Evolutionary conservation across 2,888 invertebrate species (phyloP).

Genomic region (Polyommatus iphigenia): DNA sequence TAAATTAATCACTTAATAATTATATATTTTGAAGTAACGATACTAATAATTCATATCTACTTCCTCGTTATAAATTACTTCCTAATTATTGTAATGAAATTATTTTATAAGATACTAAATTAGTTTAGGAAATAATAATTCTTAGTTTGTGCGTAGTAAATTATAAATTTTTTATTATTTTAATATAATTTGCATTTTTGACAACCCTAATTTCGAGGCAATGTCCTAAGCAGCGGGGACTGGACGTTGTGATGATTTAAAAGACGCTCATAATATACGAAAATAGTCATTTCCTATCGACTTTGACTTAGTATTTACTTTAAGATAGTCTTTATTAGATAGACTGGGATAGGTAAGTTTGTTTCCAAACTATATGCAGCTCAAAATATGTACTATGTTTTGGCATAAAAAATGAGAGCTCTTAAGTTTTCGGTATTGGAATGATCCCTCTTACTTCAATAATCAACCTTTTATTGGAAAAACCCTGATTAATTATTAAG

Average conservation of each 20-base stretch:
- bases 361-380: not conserved
- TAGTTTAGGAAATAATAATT: slow-evolving; percentile 15
- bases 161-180: not conserved
- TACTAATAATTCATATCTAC: not conserved
- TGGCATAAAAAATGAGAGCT: too few species aligned
- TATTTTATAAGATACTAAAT: slow-evolving; percentile 12
- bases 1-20: not conserved
- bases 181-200: slow-evolving; percentile 29
- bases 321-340: not conserved
- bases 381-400: not conserved
- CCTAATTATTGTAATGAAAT: slow-evolving; percentile 12
- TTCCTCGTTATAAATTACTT: slow-evolving; percentile 13
- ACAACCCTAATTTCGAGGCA: slow-evolving; percentile 53
- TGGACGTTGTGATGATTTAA: slow-evolving; percentile 71
- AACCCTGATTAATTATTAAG: not conserved
- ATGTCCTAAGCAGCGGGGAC: slow-evolving; percentile 62
- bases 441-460: not conserved
- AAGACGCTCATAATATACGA: slow-evolving; percentile 60
- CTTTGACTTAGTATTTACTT: slow-evolving; percentile 50
- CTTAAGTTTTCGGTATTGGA: too few species aligned
- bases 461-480: not conserved
- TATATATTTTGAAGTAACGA: not conserved
- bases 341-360: not conserved
- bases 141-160: slow-evolving; percentile 1
- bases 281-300: slow-evolving; percentile 65